Evolutionary conservation across 2,797 vertebrate genomes (phyloP).

Genomic region (Lophotriccus pileatus): DNA sequence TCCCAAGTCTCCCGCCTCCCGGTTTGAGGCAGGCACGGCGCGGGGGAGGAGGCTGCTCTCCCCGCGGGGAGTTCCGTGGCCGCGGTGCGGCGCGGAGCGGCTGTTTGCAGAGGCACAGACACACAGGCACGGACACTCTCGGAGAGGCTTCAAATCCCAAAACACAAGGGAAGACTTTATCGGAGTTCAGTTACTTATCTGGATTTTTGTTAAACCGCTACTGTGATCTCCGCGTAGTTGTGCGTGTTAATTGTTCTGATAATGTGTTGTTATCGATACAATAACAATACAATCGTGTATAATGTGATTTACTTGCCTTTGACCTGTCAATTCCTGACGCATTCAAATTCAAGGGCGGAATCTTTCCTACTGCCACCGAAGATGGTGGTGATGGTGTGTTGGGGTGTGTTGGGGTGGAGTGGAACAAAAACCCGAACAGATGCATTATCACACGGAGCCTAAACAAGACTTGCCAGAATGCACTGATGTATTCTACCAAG

Average conservation of each 20-base stretch:
- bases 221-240: background rate
- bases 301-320: constrained; percentile 56
- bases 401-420: background rate
- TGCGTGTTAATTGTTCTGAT: constrained; percentile 48
- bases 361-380: background rate
- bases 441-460: background rate
- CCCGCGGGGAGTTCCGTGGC: background rate
- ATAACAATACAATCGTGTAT: constrained; percentile 38
- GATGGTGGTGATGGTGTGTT: background rate
- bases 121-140: background rate
- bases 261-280: constrained; percentile 55
- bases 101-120: background rate
- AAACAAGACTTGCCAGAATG: constrained; percentile 15
- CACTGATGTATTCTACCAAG: background rate
- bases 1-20: background rate
- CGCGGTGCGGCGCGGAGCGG: background rate
- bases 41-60: background rate
- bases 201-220: constrained; percentile 36
- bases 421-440: background rate
- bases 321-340: constrained; percentile 28
- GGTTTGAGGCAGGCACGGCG: background rate
- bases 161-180: constrained; percentile 25
- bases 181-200: constrained; percentile 46
- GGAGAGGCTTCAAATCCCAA: constrained; percentile 22
- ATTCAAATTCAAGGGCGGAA: constrained; percentile 40